A percentile compares a stretch with the other conserved stretches of the same genome.
These are phyloP conservation scores for Mimachlamys varia DNA, from an alignment of 2,888 invertebrate species.

Conservation along the genomic window DNA sequence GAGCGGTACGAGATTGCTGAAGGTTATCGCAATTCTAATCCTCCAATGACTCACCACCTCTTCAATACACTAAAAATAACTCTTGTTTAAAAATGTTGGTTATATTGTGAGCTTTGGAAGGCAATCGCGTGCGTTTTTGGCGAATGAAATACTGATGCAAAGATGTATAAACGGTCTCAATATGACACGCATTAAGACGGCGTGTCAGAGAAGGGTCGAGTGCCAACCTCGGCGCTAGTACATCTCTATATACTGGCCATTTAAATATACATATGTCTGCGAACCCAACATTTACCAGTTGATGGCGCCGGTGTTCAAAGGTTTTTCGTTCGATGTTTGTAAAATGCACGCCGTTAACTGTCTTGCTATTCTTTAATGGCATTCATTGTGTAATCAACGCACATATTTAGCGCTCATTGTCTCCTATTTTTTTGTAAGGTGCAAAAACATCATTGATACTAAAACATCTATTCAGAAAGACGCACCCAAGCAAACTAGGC, in stretches of 20 bases:
- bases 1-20: not conserved
- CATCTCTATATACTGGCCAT: not conserved
- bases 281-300: not conserved
- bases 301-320: constrained; percentile 22
- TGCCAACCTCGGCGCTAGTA: not conserved
- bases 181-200: constrained; percentile 20
- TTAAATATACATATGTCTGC: constrained; percentile 28
- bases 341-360: not conserved
- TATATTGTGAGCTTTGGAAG: constrained; percentile 31
- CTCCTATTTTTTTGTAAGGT: not conserved
- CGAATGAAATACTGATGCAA: not conserved
- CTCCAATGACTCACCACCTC: constrained; percentile 13
- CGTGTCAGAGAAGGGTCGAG: constrained; percentile 9
- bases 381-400: not conserved
- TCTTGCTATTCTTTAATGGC: not conserved
- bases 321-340: not conserved
- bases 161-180: constrained; percentile 13
- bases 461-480: not conserved
- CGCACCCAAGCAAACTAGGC: not conserved
- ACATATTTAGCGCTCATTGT: not conserved
- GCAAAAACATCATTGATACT: not conserved
- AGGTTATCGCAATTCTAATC: constrained; percentile 15
- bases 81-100: not conserved
- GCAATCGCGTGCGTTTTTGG: constrained; percentile 34
- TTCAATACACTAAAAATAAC: constrained; percentile 13